Evolutionary conservation across 2,113 vertebrate genomes (phyloP), one percentile per base, ranked within the genome.

Genomic region (Polyodon spathula): DNA sequence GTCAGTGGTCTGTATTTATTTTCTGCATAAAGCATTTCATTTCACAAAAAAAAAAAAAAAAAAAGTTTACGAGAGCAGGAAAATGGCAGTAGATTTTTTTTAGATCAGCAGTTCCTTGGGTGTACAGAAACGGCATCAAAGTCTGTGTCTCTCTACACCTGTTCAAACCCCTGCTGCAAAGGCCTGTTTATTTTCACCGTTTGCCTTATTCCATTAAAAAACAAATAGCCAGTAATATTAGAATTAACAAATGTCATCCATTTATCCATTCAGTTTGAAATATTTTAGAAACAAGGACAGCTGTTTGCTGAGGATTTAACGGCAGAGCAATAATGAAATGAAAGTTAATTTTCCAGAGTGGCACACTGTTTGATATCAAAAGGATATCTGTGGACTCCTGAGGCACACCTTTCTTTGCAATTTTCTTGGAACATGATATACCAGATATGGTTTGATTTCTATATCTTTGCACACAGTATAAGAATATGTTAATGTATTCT

Each of bases 91-190:
- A 41, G 68, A 68, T 73, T 71, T 53, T 61, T 61, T 75, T 71
- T 72, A 64, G 62, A 57, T 70, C 8, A 68, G 40, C 40, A 12
- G 7, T 65, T 65, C 58, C 41, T 55, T 51, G 63, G n/a, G 4
- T 56, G n/a, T 58, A 67, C 7, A 63, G 63, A 64, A 71, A 54
- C 6, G 65, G 57, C 54, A 14, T 15, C 64, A 44, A 44, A 58
- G 6, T 46, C 39, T 66, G 60, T 70, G 27, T 3, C 27, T 60
- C 1, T 15, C 54, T 70, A 67, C 68, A 78, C 60, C 75, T 73
- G 62, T 72, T 81, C 71, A 78, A 81, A 82, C 59, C 69, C 67
- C 66, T 44, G 60, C 51, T 61, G 41, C 56, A 68, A 68, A 58
- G 40, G 57, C 65, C 59, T 70, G 37, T 62, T 71, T 67, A 60